These are phyloP conservation scores for Pseudococcus jackbeardsleyi DNA, from an alignment of 2,888 invertebrate species.

Conservation along the genomic window DNA sequence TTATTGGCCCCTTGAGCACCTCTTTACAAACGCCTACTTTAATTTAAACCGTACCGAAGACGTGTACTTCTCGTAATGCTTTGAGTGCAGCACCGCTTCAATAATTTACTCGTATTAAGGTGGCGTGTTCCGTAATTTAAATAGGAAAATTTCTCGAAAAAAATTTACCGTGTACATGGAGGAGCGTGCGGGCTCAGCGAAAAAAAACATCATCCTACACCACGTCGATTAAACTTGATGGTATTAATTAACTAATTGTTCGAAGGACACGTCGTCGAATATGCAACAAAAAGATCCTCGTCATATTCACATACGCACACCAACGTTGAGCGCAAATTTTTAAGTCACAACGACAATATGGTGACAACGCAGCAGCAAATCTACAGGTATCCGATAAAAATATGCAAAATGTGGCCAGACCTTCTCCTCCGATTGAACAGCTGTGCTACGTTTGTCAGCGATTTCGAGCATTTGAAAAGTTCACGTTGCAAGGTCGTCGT, in stretches of 20 bases:
- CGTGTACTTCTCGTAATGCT: not conserved
- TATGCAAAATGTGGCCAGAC: too few relatives aligned
- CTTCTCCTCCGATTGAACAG: too few relatives aligned
- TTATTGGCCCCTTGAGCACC: constrained; percentile 17
- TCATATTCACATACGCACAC: not conserved
- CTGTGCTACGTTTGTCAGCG: too few relatives aligned
- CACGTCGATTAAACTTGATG: constrained; percentile 32
- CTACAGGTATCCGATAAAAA: not conserved
- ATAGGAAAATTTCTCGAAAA: constrained; percentile 13
- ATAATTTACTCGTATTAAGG: constrained; percentile 6
- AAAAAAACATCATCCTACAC: constrained; percentile 3
- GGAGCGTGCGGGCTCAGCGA: not conserved
- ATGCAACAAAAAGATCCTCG: constrained; percentile 14
- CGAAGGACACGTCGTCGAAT: constrained; percentile 35
- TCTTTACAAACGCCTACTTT: not conserved
- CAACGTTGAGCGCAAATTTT: not conserved
- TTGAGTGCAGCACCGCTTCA: not conserved
- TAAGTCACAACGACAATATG: not conserved
- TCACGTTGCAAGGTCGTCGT: too few relatives aligned
- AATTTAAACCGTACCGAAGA: not conserved
- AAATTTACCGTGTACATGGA: not conserved
- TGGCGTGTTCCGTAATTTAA: constrained; percentile 1
- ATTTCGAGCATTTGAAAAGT: too few relatives aligned
- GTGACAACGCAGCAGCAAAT: not conserved
- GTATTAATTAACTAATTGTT: constrained; percentile 34